Evolutionary conservation across 2,888 invertebrate genomes (phyloP).

Genomic region (Lumbricus terrestris): DNA sequence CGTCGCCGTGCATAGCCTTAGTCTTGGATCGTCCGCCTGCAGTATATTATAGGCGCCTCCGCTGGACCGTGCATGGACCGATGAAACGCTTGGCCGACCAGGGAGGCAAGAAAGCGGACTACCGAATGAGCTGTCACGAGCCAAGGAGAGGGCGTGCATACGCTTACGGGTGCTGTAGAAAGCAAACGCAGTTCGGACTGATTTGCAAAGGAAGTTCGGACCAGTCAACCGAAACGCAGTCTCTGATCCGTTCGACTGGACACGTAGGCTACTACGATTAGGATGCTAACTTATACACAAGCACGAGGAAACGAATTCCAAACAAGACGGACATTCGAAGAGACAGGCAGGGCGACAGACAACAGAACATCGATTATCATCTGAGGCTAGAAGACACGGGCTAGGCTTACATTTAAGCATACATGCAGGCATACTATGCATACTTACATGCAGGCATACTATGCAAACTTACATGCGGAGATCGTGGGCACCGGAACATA

Average conservation of each 20-base stretch:
- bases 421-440: too few species aligned
- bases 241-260: neutral
- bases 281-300: slow-evolving; percentile 3
- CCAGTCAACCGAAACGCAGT: too few species aligned
- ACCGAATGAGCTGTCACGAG: neutral
- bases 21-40: neutral
- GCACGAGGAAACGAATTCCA: neutral
- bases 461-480: neutral
- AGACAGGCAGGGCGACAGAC: neutral
- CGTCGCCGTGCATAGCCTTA: too few species aligned
- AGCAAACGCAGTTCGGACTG: neutral
- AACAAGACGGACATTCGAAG: neutral
- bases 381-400: too few species aligned
- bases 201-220: neutral
- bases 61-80: neutral
- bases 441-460: neutral
- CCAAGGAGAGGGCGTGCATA: neutral
- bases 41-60: neutral
- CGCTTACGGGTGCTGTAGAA: neutral
- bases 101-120: neutral
- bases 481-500: too few species aligned
- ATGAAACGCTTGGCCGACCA: neutral
- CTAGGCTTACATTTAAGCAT: too few species aligned
- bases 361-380: neutral
- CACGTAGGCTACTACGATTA: neutral